These are phyloP conservation scores for Conger conger DNA, from an alignment of 2,113 vertebrate species.

Conservation along the genomic window DNA sequence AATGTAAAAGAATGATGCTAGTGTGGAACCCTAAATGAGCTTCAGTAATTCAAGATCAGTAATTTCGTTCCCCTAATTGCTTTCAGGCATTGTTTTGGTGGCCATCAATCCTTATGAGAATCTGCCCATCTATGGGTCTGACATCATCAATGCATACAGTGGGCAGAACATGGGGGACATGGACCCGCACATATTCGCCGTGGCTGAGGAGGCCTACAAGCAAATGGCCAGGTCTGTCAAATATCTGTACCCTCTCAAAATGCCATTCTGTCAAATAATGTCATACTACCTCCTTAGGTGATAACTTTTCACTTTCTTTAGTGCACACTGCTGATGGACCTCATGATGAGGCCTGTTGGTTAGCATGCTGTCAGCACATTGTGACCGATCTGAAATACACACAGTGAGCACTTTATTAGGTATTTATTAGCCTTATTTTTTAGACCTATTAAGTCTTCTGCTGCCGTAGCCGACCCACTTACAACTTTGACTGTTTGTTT, in stretches of 20 bases:
- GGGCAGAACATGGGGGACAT: slow-evolving; percentile 97
- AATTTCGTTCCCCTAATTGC: slow-evolving; percentile 24
- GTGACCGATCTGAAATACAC: slow-evolving; percentile 12
- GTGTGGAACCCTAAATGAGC: neutral
- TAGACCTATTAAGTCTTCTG: too few species aligned
- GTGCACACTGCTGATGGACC: neutral
- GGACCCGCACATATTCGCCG: slow-evolving; percentile 98
- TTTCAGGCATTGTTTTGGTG: slow-evolving; percentile 91
- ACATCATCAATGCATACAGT: slow-evolving; percentile 94
- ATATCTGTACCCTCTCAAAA: neutral
- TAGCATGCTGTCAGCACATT: neutral
- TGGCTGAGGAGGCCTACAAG: slow-evolving; percentile 94
- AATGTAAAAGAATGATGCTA: neutral
- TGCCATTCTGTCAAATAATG: neutral
- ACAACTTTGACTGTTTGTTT: too few species aligned
- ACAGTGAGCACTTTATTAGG: too few species aligned
- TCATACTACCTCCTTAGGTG: neutral
- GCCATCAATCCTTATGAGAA: slow-evolving; percentile 97
- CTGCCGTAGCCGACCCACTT: too few species aligned
- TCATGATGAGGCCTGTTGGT: neutral
- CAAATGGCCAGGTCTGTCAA: slow-evolving; percentile 91
- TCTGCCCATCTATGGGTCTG: slow-evolving; percentile 90
- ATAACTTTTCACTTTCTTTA: neutral
- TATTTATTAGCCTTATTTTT: too few species aligned
- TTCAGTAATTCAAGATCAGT: neutral